These are phyloP conservation scores for Drosophila neoperkinsi DNA, from an alignment of 2,888 invertebrate species.

Conservation along the genomic window DNA sequence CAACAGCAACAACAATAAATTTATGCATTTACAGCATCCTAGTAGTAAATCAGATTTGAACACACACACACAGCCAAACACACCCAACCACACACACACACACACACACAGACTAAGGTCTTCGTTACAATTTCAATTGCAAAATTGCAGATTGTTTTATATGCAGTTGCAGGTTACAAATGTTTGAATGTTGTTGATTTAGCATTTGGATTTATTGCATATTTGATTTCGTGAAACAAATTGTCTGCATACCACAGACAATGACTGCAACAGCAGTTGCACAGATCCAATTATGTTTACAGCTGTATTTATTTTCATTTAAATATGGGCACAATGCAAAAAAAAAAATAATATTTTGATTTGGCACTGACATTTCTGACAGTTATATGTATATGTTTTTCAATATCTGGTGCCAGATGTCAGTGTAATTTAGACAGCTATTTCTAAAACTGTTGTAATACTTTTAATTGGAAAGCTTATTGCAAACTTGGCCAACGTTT, in stretches of 20 bases:
- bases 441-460: background rate
- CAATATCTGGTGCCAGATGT: background rate
- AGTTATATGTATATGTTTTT: background rate
- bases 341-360: background rate
- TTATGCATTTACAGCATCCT: constrained; percentile 34
- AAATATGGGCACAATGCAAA: background rate
- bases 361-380: background rate
- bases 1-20: constrained; percentile 16
- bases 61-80: constrained; percentile 25
- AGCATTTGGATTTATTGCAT: constrained; percentile 70
- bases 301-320: constrained; percentile 31
- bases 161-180: constrained; percentile 37
- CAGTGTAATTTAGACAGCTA: background rate
- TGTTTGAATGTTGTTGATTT: constrained; percentile 61
- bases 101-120: constrained; percentile 17
- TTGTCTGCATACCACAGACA: constrained; percentile 60
- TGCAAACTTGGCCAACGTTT: background rate
- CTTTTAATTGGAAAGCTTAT: background rate
- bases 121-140: constrained; percentile 66
- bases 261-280: constrained; percentile 14
- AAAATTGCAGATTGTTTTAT: constrained; percentile 66
- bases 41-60: constrained; percentile 67
- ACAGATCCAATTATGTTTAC: constrained; percentile 35
- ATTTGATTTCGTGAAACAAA: constrained; percentile 69
- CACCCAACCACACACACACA: constrained; percentile 20